Percentiles rank a stretch among this genome's conserved stretches.
Conservation (phyloP, 2,797 vertebrate genomes). For the Diplodus puntazzo region DNA sequence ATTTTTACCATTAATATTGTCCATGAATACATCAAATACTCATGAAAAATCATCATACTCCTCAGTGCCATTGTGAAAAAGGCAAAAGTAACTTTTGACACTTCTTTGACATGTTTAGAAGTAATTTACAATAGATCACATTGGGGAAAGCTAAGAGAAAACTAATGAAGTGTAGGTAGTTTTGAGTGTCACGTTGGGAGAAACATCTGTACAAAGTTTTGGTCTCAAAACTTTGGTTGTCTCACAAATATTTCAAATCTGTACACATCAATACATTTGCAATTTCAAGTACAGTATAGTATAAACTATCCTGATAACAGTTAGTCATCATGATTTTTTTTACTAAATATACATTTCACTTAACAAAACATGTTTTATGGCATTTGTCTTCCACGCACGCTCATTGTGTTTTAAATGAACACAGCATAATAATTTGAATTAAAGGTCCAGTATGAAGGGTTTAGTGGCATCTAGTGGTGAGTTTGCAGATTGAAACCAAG, state of each 20-base stretch:
- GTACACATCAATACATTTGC: constrained; percentile 37
- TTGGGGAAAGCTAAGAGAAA: constrained; percentile 1
- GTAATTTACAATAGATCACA: constrained; percentile 8
- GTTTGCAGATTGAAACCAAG: no score
- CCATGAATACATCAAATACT: constrained; percentile 16
- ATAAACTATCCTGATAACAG: constrained; percentile 41
- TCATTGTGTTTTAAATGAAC: constrained; percentile 38
- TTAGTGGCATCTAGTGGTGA: no score
- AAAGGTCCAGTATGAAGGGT: background rate
- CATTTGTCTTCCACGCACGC: constrained; percentile 37
- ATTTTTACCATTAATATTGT: constrained; percentile 48
- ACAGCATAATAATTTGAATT: constrained; percentile 34
- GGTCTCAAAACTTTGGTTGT: constrained; percentile 84
- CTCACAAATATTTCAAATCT: constrained; percentile 51
- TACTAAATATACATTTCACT: constrained; percentile 30
- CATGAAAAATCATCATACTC: constrained; percentile 19
- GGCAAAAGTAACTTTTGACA: constrained; percentile 44
- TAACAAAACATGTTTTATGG: constrained; percentile 42
- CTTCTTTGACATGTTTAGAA: constrained; percentile 7
- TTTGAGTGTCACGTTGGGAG: constrained; percentile 70
- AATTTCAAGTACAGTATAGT: constrained; percentile 56
- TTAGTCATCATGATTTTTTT: background rate
- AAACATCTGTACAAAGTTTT: constrained; percentile 72
- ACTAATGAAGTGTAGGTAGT: constrained; percentile 62
- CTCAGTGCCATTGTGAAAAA: constrained; percentile 56